Evolutionary conservation across 2,113 vertebrate genomes (phyloP).

Genomic region (Epinephelus cyanopodus): DNA sequence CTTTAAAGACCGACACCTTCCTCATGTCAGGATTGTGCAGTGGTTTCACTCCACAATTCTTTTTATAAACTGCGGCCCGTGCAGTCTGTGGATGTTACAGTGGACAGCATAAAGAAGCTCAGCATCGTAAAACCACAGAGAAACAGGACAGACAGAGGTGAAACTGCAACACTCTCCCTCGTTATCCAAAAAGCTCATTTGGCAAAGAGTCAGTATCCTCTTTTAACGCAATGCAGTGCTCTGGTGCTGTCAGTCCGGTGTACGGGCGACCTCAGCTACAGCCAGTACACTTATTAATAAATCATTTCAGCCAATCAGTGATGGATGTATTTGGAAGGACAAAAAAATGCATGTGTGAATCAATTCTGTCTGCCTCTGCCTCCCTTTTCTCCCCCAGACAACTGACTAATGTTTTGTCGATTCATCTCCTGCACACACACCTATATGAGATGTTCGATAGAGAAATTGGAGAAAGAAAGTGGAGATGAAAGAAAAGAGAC

Average conservation of each 20-base stretch:
- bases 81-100: neutral
- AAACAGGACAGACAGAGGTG: conserved; percentile 35
- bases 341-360: conserved; percentile 50
- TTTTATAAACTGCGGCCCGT: conserved; percentile 30
- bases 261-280: conserved; percentile 23
- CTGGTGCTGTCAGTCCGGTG: conserved; percentile 32
- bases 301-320: conserved; percentile 63
- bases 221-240: conserved; percentile 50
- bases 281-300: conserved; percentile 47
- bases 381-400: conserved; percentile 16
- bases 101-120: neutral
- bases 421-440: conserved; percentile 20
- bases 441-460: conserved; percentile 5
- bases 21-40: conserved; percentile 12
- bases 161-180: conserved; percentile 8
- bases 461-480: conserved; percentile 7
- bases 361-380: conserved; percentile 47
- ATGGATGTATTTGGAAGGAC: conserved; percentile 56
- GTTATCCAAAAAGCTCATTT: conserved; percentile 66
- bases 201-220: conserved; percentile 51
- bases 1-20: neutral
- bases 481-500: neutral
- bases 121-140: conserved; percentile 34
- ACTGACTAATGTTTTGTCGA: conserved; percentile 61
- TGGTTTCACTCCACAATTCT: neutral